phyloP scores from a whole-genome alignment of 2,113 vertebrate species.

The Chaetura pelagica region DNA sequence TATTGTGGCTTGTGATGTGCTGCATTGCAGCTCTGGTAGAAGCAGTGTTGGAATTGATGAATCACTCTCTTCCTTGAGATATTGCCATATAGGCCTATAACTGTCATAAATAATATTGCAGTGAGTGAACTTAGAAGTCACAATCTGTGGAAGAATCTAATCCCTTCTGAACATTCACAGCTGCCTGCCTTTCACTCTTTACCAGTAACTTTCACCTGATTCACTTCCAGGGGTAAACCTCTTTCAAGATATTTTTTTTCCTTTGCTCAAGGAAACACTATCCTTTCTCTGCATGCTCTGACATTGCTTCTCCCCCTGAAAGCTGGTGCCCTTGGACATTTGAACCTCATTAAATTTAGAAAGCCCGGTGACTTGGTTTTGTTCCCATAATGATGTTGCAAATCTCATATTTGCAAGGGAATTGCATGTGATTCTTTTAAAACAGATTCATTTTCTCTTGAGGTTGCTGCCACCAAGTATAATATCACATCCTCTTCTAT shows the following conservation, averaged over 20 bases:
- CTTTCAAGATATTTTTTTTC: constrained; percentile 44
- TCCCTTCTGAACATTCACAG: not conserved
- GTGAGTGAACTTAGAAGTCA: constrained; percentile 28
- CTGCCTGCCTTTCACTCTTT: not conserved
- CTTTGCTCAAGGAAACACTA: constrained; percentile 52
- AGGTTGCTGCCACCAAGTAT: not conserved
- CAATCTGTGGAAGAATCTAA: not conserved
- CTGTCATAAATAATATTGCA: constrained; percentile 41
- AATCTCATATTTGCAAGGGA: constrained; percentile 63
- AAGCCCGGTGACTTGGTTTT: constrained; percentile 36
- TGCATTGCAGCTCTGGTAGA: constrained; percentile 62
- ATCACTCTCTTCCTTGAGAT: constrained; percentile 60
- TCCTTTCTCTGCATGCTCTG: constrained; percentile 41
- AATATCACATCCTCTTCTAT: not conserved
- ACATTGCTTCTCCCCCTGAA: constrained; percentile 65
- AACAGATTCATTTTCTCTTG: constrained; percentile 3
- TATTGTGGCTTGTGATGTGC: not conserved
- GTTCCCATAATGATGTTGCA: constrained; percentile 59
- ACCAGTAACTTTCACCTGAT: constrained; percentile 6
- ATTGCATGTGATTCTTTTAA: constrained; percentile 31
- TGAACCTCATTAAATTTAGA: constrained; percentile 73
- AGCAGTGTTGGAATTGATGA: constrained; percentile 40
- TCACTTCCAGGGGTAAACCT: constrained; percentile 40
- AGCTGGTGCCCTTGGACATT: constrained; percentile 68
- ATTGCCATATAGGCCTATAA: constrained; percentile 18